These are phyloP conservation scores for Pogonomyrmex californicus DNA, from an alignment of 1,140 invertebrate genomes.

Conservation along the genomic window DNA sequence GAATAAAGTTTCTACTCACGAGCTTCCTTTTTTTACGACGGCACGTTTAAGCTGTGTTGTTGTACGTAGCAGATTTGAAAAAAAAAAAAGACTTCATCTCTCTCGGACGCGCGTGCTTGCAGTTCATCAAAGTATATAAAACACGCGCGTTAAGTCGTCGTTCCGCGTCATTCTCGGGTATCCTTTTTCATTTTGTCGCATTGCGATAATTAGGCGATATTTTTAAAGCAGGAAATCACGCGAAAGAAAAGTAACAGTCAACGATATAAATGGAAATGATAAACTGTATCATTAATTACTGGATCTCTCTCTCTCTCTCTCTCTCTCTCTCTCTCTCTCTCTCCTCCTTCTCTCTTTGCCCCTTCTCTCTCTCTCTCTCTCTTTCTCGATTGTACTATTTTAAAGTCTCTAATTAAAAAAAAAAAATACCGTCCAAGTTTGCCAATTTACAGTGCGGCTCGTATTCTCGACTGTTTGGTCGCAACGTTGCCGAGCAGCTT, in stretches of 20 bases:
- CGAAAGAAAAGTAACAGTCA: not conserved
- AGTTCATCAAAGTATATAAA: constrained; percentile 27
- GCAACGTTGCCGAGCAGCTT: not conserved
- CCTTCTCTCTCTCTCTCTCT: not conserved
- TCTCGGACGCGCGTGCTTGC: not conserved
- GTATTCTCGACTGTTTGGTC: not conserved
- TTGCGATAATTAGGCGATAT: constrained; percentile 11
- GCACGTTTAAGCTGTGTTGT: constrained; percentile 46
- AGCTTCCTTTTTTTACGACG: constrained; percentile 23
- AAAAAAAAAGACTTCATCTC: not conserved
- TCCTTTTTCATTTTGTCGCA: not conserved
- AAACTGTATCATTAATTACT: not conserved
- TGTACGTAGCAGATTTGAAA: constrained; percentile 27
- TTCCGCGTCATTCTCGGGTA: not conserved
- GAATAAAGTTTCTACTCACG: constrained; percentile 46
- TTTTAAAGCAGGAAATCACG: not conserved
- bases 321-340: not conserved
- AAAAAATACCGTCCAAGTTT: not conserved
- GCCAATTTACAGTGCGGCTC: not conserved
- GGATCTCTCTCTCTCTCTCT: not conserved
- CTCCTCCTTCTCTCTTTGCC: not conserved
- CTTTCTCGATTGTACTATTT: not conserved
- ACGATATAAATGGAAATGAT: not conserved
- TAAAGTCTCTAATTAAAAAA: not conserved
- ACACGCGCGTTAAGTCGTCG: too few relatives aligned